These are phyloP conservation scores for Pituophis catenifer DNA, from an alignment of 2,113 vertebrate species.

Conservation along the genomic window DNA sequence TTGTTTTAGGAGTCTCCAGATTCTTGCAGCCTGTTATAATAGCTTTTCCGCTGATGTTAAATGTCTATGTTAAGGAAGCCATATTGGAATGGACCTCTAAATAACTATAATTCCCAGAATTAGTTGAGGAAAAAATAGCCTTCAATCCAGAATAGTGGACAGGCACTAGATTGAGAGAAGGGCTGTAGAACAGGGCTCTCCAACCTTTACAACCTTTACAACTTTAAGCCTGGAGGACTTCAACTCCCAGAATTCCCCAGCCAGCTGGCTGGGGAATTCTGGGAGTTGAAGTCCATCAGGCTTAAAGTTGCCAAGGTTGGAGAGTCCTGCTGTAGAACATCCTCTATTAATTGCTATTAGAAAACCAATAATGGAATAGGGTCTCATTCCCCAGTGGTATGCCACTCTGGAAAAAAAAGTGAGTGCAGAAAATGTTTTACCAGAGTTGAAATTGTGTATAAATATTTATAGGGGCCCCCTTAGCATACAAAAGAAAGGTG, in stretches of 20 bases:
- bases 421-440: background rate
- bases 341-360: background rate
- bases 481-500: background rate
- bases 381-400: background rate
- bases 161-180: background rate
- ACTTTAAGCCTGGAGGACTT: no score
- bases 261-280: no score
- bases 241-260: no score
- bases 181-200: background rate
- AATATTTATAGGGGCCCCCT: constrained; percentile 11
- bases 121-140: background rate
- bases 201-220: no score
- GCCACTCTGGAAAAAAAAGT: background rate
- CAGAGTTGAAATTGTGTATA: background rate
- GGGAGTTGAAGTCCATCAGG: no score
- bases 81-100: background rate
- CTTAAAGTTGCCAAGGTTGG: no score
- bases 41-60: background rate
- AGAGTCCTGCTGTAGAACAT: background rate
- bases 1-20: background rate
- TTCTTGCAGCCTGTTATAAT: background rate
- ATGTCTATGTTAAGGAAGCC: background rate
- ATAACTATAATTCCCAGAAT: background rate
- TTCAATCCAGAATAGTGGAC: background rate
- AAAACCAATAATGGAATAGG: background rate